phyloP scores from a whole-genome alignment of 2,113 vertebrate genomes.

The Choloepus hoffmanni region DNA sequence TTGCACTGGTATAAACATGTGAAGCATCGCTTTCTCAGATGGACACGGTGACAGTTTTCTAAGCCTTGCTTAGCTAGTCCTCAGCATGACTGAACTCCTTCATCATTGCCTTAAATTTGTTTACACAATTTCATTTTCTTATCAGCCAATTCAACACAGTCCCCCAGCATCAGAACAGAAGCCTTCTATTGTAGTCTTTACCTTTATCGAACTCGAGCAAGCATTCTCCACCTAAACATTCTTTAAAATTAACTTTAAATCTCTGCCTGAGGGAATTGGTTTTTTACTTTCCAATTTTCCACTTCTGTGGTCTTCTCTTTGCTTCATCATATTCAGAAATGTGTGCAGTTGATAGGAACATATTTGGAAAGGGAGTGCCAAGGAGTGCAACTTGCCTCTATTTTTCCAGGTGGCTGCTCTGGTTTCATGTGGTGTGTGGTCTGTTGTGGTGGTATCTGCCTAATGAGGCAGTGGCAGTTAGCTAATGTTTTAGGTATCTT shows the following conservation, averaged over 20 bases:
- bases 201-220: conserved; percentile 74
- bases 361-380: conserved; percentile 70
- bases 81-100: not conserved
- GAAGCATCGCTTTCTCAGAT: conserved; percentile 23
- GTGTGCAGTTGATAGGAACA: conserved; percentile 83
- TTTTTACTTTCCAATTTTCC: conserved; percentile 78
- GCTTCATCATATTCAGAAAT: conserved; percentile 69
- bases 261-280: conserved; percentile 72
- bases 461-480: conserved; percentile 64
- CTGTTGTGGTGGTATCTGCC: conserved; percentile 67
- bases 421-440: conserved; percentile 48
- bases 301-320: conserved; percentile 78
- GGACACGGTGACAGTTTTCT: conserved; percentile 44
- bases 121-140: conserved; percentile 75
- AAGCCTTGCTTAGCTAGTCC: not conserved
- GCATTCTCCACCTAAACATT: conserved; percentile 64
- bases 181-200: conserved; percentile 35
- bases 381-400: conserved; percentile 17
- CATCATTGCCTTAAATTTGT: conserved; percentile 63
- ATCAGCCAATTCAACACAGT: conserved; percentile 73
- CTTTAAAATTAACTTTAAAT: conserved; percentile 79
- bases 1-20: not conserved
- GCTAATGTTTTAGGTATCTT: conserved; percentile 67
- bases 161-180: conserved; percentile 59
- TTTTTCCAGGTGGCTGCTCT: conserved; percentile 75